A percentile compares a stretch with the other conserved stretches of the same genome.
Conservation (phyloP, 1,140 invertebrate species). For the Drosophila pseudoobscura region DNA sequence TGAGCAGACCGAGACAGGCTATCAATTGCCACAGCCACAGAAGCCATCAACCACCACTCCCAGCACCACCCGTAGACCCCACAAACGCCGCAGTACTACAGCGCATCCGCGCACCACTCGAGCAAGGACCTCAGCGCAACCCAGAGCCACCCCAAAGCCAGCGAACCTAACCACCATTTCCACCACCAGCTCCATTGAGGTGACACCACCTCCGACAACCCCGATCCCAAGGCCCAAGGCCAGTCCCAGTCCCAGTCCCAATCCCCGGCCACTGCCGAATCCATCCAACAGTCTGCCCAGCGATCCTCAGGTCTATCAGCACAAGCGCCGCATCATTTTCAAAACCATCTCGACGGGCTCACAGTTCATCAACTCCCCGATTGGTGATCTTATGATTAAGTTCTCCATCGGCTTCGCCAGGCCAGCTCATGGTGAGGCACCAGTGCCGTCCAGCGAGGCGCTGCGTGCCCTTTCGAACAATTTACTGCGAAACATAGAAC, state of each 20-base stretch:
- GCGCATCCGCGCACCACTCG: slow-evolving; percentile 37
- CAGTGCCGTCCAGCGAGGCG: slow-evolving; percentile 41
- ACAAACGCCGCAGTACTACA: slow-evolving; percentile 25
- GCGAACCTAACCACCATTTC: slow-evolving; percentile 22
- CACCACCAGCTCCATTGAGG: slow-evolving; percentile 20
- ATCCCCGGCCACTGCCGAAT: slow-evolving; percentile 8
- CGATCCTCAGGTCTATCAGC: slow-evolving; percentile 63
- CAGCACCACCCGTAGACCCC: slow-evolving; percentile 14
- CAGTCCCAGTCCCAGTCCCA: slow-evolving; percentile 1
- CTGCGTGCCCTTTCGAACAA: slow-evolving; percentile 56
- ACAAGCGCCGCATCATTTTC: slow-evolving; percentile 74
- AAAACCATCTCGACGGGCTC: slow-evolving; percentile 76
- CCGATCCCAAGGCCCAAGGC: slow-evolving; percentile 17
- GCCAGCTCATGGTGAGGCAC: slow-evolving; percentile 14
- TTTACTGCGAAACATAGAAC: slow-evolving; percentile 49
- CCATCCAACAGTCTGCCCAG: slow-evolving; percentile 21
- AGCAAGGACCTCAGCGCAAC: slow-evolving; percentile 34
- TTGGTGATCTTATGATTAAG: slow-evolving; percentile 77
- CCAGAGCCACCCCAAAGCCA: slow-evolving; percentile 44
- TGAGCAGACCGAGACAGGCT: slow-evolving; percentile 23
- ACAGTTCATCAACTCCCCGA: slow-evolving; percentile 70
- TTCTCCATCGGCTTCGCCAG: slow-evolving; percentile 76
- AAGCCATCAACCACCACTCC: neutral
- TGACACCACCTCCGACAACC: neutral
- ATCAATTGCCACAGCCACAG: slow-evolving; percentile 28